Evolutionary conservation across 2,113 vertebrate genomes (phyloP).

Genomic region (Paradoxurus hermaphroditus): DNA sequence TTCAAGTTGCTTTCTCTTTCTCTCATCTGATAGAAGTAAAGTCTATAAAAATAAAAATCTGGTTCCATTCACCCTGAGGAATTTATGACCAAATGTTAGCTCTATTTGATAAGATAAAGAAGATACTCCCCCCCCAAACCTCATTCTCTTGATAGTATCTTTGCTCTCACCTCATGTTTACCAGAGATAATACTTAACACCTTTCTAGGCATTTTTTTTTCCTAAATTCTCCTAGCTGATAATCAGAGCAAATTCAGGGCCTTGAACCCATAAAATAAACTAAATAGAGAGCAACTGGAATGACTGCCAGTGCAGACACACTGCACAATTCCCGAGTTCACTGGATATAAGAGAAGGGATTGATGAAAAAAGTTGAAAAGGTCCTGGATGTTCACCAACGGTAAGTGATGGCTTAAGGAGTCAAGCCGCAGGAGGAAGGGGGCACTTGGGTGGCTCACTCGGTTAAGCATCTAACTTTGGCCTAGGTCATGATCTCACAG

Average conservation of each 20-base stretch:
- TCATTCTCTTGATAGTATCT: conserved; percentile 32
- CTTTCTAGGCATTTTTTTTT: background rate
- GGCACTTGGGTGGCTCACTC: too few species aligned
- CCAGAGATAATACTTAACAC: conserved; percentile 62
- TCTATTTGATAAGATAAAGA: conserved; percentile 39
- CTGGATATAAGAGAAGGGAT: background rate
- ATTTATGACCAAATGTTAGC: conserved; percentile 48
- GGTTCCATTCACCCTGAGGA: conserved; percentile 40
- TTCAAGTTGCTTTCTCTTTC: conserved; percentile 11
- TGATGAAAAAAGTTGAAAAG: background rate
- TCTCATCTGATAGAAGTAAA: conserved; percentile 20
- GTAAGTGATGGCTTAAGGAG: background rate
- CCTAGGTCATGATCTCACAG: too few species aligned
- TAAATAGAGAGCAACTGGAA: background rate
- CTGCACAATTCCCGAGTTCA: background rate
- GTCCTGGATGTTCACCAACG: background rate
- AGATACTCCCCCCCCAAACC: conserved; percentile 37
- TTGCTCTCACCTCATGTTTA: conserved; percentile 50
- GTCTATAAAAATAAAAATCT: conserved; percentile 9
- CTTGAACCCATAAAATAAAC: conserved; percentile 1
- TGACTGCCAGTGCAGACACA: background rate
- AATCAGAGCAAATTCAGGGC: conserved; percentile 4
- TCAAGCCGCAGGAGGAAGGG: background rate
- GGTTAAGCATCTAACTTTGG: too few species aligned
- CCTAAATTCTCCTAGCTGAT: conserved; percentile 21